These are phyloP conservation scores for Microctenopoma steveboyesi DNA, from an alignment of 2,797 vertebrate genomes.

Conservation along the genomic window DNA sequence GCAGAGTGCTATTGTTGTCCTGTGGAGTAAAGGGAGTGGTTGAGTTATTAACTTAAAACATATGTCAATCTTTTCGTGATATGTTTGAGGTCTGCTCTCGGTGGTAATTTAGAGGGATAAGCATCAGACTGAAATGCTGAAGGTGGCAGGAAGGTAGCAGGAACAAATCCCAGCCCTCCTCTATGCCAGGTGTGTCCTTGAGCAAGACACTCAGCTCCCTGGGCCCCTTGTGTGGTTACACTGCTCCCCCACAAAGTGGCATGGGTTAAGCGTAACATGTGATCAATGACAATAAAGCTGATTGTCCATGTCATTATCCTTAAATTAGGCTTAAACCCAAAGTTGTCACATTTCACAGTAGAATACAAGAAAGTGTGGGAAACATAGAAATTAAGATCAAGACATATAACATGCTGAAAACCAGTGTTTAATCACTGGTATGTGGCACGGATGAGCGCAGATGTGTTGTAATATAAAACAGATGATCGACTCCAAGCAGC, in stretches of 20 bases:
- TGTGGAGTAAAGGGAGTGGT: conserved; percentile 41
- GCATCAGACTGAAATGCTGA: too few relatives aligned
- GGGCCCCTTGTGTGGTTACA: too few relatives aligned
- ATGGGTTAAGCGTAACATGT: too few relatives aligned
- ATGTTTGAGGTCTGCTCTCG: conserved; percentile 42
- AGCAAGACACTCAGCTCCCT: too few relatives aligned
- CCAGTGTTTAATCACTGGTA: neutral
- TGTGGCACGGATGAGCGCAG: conserved; percentile 7
- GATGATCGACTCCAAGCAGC: conserved; percentile 14
- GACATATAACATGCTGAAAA: neutral
- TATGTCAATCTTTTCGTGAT: conserved; percentile 54
- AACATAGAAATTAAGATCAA: neutral
- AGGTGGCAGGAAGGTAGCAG: too few relatives aligned
- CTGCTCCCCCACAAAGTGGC: too few relatives aligned
- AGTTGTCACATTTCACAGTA: neutral
- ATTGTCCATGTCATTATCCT: too few relatives aligned
- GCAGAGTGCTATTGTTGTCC: conserved; percentile 30
- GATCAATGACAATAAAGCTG: too few relatives aligned
- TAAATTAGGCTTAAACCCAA: neutral
- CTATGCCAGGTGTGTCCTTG: too few relatives aligned
- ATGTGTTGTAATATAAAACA: conserved; percentile 20
- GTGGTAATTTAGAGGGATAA: too few relatives aligned
- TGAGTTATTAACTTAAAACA: conserved; percentile 63
- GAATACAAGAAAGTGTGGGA: neutral
- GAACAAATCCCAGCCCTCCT: too few relatives aligned